Evolutionary conservation across 2,888 invertebrate genomes (phyloP).

Genomic region (Hemaris fuciformis): DNA sequence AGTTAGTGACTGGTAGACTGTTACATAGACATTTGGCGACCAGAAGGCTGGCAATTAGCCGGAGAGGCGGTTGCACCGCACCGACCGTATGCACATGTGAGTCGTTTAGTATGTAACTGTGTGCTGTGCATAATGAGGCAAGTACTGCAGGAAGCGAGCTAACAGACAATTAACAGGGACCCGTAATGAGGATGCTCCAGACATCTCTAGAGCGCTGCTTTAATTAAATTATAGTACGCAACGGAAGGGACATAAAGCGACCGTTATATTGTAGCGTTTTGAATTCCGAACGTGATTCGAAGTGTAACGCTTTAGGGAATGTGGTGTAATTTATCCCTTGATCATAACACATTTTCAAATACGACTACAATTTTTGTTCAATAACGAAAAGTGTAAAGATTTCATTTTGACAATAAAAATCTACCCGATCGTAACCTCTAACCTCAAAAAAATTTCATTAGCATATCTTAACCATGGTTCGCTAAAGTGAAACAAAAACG

Average conservation of each 20-base stretch:
- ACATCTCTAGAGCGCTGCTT: constrained; percentile 16
- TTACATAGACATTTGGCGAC: neutral
- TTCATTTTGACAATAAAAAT: neutral
- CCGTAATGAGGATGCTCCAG: constrained; percentile 29
- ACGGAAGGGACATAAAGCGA: constrained; percentile 20
- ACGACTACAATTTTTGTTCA: too few relatives aligned
- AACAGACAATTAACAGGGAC: constrained; percentile 55
- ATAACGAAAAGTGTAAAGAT: neutral
- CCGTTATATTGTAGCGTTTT: constrained; percentile 18
- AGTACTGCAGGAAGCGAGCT: constrained; percentile 39
- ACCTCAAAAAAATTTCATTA: neutral
- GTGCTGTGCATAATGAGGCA: neutral
- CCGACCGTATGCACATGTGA: neutral
- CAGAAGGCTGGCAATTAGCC: neutral
- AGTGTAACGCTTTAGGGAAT: too few relatives aligned
- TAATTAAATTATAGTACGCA: constrained; percentile 24
- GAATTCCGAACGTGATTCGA: neutral
- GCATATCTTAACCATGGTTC: neutral
- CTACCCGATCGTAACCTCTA: neutral
- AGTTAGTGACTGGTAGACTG: neutral
- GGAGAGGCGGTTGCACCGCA: neutral
- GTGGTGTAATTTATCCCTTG: too few relatives aligned
- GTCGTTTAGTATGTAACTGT: neutral
- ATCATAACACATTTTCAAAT: too few relatives aligned
- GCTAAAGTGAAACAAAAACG: neutral